A percentile compares a stretch with the other conserved stretches of the same genome.
These are phyloP conservation scores for Arbacia lixula DNA, from an alignment of 53 echinoderm and acorn worm species.

Conservation along the genomic window DNA sequence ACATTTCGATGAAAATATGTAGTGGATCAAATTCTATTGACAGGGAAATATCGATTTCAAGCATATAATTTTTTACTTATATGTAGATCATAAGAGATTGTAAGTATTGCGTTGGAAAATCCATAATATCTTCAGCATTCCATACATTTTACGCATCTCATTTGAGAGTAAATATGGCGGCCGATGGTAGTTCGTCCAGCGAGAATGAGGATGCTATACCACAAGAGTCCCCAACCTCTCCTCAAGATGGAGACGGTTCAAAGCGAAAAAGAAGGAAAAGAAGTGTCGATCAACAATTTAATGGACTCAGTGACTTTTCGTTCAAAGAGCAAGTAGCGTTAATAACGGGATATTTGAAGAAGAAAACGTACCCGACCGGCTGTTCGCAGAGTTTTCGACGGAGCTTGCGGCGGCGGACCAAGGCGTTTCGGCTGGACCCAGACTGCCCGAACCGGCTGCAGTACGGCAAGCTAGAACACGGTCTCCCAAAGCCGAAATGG, in stretches of 20 bases:
- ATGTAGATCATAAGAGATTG: no score
- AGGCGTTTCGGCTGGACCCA: constrained; percentile 36
- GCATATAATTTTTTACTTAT: no score
- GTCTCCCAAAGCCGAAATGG: constrained; percentile 40
- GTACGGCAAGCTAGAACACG: constrained; percentile 42
- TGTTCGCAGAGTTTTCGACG: constrained; percentile 40
- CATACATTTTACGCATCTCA: background rate
- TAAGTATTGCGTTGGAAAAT: no score
- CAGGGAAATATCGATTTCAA: no score
- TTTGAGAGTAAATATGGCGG: constrained; percentile 36
- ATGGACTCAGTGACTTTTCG: constrained; percentile 12
- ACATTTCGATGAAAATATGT: no score
- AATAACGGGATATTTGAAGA: constrained; percentile 21
- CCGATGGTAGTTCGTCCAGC: constrained; percentile 11
- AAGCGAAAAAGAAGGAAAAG: constrained; percentile 15
- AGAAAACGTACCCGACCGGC: constrained; percentile 9
- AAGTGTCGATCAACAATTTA: background rate
- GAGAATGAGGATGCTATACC: background rate
- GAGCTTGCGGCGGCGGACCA: constrained; percentile 35
- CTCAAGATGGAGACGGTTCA: background rate
- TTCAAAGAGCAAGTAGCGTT: constrained; percentile 30
- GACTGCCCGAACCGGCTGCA: background rate
- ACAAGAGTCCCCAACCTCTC: background rate
- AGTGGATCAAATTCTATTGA: no score
- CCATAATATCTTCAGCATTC: no score